Percentiles rank a stretch among this genome's conserved stretches.
These are phyloP conservation scores for Chesias legatella DNA, from an alignment of 2,888 invertebrate species.

Conservation along the genomic window DNA sequence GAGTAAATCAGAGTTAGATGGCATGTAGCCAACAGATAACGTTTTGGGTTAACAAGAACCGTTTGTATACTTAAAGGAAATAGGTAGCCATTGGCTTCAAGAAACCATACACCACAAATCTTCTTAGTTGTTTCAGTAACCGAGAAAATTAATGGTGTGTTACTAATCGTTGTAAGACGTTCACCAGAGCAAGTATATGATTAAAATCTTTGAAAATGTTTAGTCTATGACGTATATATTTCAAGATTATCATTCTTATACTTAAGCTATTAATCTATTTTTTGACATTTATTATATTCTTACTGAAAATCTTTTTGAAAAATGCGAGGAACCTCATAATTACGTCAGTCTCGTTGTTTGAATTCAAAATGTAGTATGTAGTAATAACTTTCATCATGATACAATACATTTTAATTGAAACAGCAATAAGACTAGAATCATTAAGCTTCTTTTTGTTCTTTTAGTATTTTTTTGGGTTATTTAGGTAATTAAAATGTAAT, in stretches of 20 bases:
- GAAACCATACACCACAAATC: conserved; percentile 13
- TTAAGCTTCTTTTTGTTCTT: too few species aligned
- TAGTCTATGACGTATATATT: neutral
- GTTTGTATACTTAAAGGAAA: conserved; percentile 12
- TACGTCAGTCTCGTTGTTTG: too few species aligned
- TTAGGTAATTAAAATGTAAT: too few species aligned
- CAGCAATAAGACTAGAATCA: too few species aligned
- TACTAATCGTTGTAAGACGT: conserved; percentile 4
- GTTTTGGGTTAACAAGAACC: conserved; percentile 35
- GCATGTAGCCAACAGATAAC: conserved; percentile 44
- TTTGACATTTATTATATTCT: too few species aligned
- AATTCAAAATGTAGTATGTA: too few species aligned
- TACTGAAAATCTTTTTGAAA: too few species aligned
- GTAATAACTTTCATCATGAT: too few species aligned
- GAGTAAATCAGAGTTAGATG: conserved; percentile 41
- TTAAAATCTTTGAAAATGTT: neutral
- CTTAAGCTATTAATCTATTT: neutral
- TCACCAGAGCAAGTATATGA: neutral
- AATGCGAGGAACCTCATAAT: too few species aligned
- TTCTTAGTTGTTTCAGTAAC: conserved; percentile 11
- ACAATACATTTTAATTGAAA: too few species aligned
- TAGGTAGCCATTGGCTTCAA: conserved; percentile 19
- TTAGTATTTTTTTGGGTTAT: too few species aligned
- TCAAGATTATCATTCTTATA: neutral
- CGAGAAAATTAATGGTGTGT: conserved; percentile 12